Conservation (phyloP, 2,797 vertebrate genomes). For the Clarias platycephalus region DNA sequence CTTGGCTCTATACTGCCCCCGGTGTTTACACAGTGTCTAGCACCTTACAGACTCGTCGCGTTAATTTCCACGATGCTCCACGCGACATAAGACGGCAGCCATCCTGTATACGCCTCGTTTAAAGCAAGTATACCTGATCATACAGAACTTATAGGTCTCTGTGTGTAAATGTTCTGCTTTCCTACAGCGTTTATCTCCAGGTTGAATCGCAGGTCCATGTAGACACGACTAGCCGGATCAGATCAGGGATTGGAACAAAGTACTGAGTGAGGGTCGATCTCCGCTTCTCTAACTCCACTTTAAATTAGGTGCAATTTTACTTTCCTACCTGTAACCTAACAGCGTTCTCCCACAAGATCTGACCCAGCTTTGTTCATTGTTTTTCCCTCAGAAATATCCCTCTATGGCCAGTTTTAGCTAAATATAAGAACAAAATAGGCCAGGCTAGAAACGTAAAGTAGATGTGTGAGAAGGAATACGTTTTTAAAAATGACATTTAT, state of each 20-base stretch:
- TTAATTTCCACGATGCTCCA: too few relatives aligned
- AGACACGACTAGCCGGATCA: constrained; percentile 1
- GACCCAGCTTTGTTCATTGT: constrained; percentile 8
- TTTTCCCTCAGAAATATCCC: constrained; percentile 1
- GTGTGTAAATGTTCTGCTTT: not conserved
- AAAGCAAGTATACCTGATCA: not conserved
- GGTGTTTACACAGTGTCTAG: too few relatives aligned
- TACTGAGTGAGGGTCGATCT: not conserved
- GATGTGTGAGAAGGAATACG: not conserved
- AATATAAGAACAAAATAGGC: constrained; percentile 7
- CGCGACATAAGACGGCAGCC: too few relatives aligned
- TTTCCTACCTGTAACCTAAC: not conserved
- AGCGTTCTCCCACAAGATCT: not conserved
- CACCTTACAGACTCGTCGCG: too few relatives aligned
- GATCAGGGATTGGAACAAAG: not conserved
- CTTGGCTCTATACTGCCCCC: too few relatives aligned
- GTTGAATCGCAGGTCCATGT: too few relatives aligned
- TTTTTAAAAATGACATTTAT: not conserved
- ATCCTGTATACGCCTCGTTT: not conserved
- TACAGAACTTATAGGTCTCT: not conserved
- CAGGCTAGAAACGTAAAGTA: not conserved
- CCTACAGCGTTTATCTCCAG: not conserved
- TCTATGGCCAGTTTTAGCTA: not conserved
- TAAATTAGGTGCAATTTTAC: not conserved
- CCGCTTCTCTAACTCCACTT: not conserved